Evolutionary conservation across 1,140 invertebrate species (phyloP).

Genomic region (Cecropterus lyciades): DNA sequence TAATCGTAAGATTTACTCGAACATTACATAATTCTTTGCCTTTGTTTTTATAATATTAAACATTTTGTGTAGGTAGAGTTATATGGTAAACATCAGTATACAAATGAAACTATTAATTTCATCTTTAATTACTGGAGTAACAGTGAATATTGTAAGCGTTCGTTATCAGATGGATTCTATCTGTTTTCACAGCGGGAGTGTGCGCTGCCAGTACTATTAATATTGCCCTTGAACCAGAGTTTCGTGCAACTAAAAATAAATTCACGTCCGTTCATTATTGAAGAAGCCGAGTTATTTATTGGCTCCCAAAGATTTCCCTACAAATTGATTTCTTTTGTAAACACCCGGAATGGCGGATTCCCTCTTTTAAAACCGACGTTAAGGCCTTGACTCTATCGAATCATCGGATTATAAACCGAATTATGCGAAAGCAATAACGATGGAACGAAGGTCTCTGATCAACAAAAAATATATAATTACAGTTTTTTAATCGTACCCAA

Average conservation of each 20-base stretch:
- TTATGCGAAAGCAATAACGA: neutral
- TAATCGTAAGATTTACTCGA: too few relatives aligned
- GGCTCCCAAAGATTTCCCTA: constrained; percentile 8
- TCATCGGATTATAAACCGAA: constrained; percentile 7
- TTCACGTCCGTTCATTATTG: constrained; percentile 12
- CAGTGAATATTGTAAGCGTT: too few relatives aligned
- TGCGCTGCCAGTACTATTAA: neutral
- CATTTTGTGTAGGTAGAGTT: too few relatives aligned
- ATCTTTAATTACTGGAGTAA: too few relatives aligned
- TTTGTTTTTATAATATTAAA: too few relatives aligned
- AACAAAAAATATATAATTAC: too few relatives aligned
- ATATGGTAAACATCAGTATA: too few relatives aligned
- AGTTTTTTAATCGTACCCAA: too few relatives aligned
- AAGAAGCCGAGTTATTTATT: constrained; percentile 30
- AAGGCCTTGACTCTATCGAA: constrained; percentile 21
- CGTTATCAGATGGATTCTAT: neutral
- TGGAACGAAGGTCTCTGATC: too few relatives aligned
- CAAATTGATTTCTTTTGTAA: constrained; percentile 31
- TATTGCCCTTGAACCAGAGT: constrained; percentile 16
- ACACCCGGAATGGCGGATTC: constrained; percentile 10
- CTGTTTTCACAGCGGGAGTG: neutral
- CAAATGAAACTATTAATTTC: too few relatives aligned
- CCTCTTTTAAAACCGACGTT: constrained; percentile 37
- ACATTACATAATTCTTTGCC: too few relatives aligned
- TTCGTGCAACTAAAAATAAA: constrained; percentile 19